Base-by-base conservation (phyloP, 2,113 vertebrate species). In the Sebastes fasciatus region DNA sequence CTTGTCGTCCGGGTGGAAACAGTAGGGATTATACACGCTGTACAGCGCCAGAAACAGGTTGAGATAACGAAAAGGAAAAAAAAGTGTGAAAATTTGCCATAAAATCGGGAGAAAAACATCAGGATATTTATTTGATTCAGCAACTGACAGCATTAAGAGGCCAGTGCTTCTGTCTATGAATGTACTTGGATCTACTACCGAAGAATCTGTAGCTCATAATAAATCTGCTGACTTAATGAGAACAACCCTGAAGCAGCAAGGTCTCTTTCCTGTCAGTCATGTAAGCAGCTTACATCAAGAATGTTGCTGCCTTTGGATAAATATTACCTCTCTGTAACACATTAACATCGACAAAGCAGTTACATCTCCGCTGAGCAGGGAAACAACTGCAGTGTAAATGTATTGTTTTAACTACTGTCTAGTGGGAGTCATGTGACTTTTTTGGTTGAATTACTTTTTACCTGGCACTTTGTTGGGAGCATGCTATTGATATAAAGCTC, bases 141-240 rank as follows among this genome's bases (percentile, higher is more conserved):
- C 40, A 62, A 34, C 46, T 62, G 48, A 52, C 34, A 54, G 40
- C 45, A 77, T 43, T 43, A 12, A 62, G 26, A 6, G 6, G 23
- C 10, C 34, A 60, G 17, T 14, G 21, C 48, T 21, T 72, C 66
- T 64, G 14, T 55, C 23, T 34, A 9, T 71, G 71, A 63, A 71
- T 34, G 14, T 68, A 68, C 55, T 70, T 55, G 48, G 45, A 74
- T 71, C 26, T 43, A 74, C 34, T 49, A 52, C n/a, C 17, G 26
- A 66, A n/a, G 43, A 49, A 42, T 55, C 17, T 74, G 34, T 21
- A 60, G 46, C 46, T 64, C 57, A 52, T 45, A 65, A 52, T 45
- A 65, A 64, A 84, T 70, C n/a, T 69, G 68, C 83, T 82, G 78
- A 84, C 49, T 72, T 65, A 74, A 79, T 19, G 21, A 61, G 67